Evolutionary conservation across 2,888 invertebrate species (phyloP).

Genomic region (Sussaba pulchella): DNA sequence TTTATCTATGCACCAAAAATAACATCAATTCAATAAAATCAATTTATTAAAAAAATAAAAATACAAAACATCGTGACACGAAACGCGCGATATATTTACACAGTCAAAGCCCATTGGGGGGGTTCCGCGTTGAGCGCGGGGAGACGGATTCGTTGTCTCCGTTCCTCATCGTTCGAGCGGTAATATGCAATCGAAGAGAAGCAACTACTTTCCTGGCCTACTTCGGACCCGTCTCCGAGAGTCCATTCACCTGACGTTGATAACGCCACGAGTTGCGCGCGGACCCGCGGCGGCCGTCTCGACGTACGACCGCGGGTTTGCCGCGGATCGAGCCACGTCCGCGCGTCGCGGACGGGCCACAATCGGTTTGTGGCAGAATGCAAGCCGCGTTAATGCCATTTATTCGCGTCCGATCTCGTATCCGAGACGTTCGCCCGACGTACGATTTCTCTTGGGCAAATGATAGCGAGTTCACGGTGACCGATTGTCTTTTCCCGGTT

Average conservation of each 20-base stretch:
- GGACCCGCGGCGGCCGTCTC: background rate
- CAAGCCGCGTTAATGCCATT: conserved; percentile 44
- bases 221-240: conserved; percentile 67
- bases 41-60: no score
- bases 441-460: conserved; percentile 49
- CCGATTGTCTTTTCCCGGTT: no score
- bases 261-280: conserved; percentile 56
- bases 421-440: background rate
- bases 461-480: no score
- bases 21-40: background rate
- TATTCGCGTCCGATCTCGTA: conserved; percentile 32
- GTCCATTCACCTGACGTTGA: conserved; percentile 74
- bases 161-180: conserved; percentile 26
- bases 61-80: background rate
- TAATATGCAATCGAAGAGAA: conserved; percentile 67
- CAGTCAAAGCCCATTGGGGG: background rate
- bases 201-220: conserved; percentile 75
- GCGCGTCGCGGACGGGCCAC: conserved; percentile 19
- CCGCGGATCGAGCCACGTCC: background rate
- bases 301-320: no score
- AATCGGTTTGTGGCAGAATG: conserved; percentile 31
- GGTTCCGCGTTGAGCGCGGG: background rate
- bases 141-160: conserved; percentile 34
- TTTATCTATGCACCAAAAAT: no score
- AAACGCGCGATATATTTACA: conserved; percentile 6